Base-by-base conservation (phyloP, 2,113 vertebrate genomes). In the Pica pica region DNA sequence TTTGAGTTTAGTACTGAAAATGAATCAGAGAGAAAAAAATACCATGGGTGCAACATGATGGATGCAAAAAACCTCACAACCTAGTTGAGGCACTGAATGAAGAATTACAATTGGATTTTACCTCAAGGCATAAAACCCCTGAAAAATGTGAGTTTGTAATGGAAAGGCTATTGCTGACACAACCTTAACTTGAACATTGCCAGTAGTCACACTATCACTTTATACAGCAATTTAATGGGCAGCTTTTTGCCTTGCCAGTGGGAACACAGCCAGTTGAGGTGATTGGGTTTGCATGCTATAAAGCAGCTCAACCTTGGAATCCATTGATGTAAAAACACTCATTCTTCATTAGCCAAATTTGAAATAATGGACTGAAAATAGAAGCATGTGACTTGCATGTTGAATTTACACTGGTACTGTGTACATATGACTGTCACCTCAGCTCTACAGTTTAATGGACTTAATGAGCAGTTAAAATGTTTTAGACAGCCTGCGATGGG, bases 131-230 rank as follows among this genome's bases (percentile, higher is more conserved):
- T 95, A 93, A 83, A 94, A 24, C 24, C 46, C n/a, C 84, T 91
- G 94, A 91, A 94, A 97, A 95, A 81, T 79, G 59, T 78, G 57
- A 39, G 28, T 78, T 91, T 89, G 64, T 96, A 93, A 94, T 86
- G 64, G 91, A 92, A 90, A 91, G 87, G 59, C 94, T 91, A 69
- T 84, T 93, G 92, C 90, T 95, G 92, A 95, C 74, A 95, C 89
- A 94, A 95, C 95, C 84, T 96, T 94, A 97, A 94, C 90, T 92
- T 89, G 90, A 92, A 78, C 76, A 65, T 70, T 80, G 89, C 93
- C 91, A 93, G 5, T 28, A 57, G 87, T 81, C 91, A 94, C 16
- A 53, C 75, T 96, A 86, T 84, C 91, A 94, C 60, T 97, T 97
- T 91, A 94, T 91, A 88, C 33, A 90, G 89, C 92, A 90, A 67